Conservation (phyloP, 2,797 vertebrate species). For the Xerus rutilus region DNA sequence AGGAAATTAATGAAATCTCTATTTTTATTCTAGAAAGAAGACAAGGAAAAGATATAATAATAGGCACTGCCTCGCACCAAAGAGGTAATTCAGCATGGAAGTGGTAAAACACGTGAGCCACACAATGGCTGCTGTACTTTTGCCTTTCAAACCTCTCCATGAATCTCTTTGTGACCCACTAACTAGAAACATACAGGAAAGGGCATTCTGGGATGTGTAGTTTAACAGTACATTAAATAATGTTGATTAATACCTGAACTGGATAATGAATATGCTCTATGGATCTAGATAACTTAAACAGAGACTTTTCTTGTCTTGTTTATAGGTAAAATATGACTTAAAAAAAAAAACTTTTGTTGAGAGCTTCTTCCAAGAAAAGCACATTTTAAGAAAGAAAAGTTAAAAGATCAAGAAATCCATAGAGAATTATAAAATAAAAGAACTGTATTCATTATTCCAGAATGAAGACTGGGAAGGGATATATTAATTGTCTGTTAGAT, state of each 20-base stretch:
- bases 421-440: not conserved
- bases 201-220: not conserved
- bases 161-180: not conserved
- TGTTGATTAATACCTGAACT: not conserved
- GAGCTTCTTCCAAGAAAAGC: not conserved
- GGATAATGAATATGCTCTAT: not conserved
- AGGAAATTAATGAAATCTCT: not conserved
- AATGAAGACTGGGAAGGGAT: not conserved
- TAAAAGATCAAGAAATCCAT: not conserved
- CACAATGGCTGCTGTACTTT: not conserved
- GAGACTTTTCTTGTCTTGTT: not conserved
- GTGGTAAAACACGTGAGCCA: not conserved
- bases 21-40: not conserved
- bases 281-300: not conserved
- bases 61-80: not conserved
- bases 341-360: not conserved
- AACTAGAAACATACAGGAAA: not conserved
- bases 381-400: not conserved
- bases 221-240: not conserved
- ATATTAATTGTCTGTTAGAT: not conserved
- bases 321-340: not conserved
- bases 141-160: not conserved
- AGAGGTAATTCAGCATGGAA: not conserved
- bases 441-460: not conserved
- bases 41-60: not conserved